Evolutionary conservation across 2,888 invertebrate genomes (phyloP).

Genomic region (Theretra japonica): DNA sequence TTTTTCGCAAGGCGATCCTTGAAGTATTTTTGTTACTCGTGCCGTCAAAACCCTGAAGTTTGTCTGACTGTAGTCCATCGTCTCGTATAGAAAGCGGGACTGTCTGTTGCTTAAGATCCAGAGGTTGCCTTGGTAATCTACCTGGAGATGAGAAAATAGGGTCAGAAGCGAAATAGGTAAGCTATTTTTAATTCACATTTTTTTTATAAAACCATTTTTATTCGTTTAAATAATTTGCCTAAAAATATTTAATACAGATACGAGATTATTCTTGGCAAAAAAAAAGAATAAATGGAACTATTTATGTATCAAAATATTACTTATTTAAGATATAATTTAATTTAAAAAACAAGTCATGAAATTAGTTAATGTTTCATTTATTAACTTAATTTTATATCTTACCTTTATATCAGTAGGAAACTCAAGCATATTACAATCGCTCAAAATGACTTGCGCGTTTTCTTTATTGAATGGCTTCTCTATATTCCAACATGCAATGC

Average conservation of each 20-base stretch:
- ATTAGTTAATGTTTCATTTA: too few species aligned
- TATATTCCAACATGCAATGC: constrained; percentile 91
- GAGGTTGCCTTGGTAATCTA: constrained; percentile 85
- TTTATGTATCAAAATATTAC: too few species aligned
- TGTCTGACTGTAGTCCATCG: constrained; percentile 86
- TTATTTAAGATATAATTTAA: too few species aligned
- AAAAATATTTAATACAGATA: too few species aligned
- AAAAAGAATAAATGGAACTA: too few species aligned
- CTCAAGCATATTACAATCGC: constrained; percentile 87
- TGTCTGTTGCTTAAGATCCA: constrained; percentile 92
- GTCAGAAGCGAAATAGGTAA: too few species aligned
- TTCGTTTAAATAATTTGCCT: too few species aligned
- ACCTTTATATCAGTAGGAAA: constrained; percentile 91
- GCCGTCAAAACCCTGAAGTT: constrained; percentile 86
- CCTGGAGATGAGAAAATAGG: constrained; percentile 57
- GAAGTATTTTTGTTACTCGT: constrained; percentile 71
- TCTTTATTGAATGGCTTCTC: constrained; percentile 83
- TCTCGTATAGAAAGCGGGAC: constrained; percentile 87
- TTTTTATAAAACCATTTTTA: too few species aligned
- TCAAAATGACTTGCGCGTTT: constrained; percentile 86
- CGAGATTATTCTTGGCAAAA: too few species aligned
- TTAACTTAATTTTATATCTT: constrained; percentile 27
- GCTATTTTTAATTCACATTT: too few species aligned
- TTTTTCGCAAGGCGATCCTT: constrained; percentile 80
- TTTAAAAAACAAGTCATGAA: too few species aligned